Percentiles rank a stretch among this genome's conserved stretches.
Conservation (phyloP, 2,113 vertebrate species). For the Anas platyrhynchos region DNA sequence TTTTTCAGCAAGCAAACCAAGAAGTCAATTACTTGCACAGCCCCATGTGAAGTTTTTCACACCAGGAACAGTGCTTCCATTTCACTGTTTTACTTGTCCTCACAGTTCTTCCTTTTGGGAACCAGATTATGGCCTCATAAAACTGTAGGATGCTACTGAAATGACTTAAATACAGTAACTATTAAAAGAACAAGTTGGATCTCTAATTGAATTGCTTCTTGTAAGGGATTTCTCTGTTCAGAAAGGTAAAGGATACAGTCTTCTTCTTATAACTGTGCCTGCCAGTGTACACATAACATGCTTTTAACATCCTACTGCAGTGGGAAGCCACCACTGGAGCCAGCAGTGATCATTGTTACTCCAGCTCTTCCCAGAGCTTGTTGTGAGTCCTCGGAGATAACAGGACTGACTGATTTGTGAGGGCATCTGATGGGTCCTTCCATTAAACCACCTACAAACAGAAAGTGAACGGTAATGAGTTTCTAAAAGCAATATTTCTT, state of each 20-base stretch:
- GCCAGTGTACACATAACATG: neutral
- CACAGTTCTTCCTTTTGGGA: slow-evolving; percentile 65
- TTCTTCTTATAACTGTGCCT: neutral
- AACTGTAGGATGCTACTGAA: slow-evolving; percentile 52
- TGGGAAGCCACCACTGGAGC: neutral
- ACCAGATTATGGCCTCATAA: slow-evolving; percentile 68
- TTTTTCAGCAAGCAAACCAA: neutral
- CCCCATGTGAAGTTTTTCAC: neutral
- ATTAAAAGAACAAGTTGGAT: slow-evolving; percentile 60
- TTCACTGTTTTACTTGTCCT: slow-evolving; percentile 59
- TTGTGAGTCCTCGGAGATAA: neutral
- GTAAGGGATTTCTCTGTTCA: slow-evolving; percentile 58
- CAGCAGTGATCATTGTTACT: neutral
- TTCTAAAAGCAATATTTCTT: neutral
- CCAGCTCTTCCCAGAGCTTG: neutral
- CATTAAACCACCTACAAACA: neutral
- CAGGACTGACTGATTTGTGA: neutral
- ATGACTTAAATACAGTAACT: slow-evolving; percentile 71
- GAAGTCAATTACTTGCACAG: neutral
- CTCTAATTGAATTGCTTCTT: slow-evolving; percentile 69
- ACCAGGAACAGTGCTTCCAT: slow-evolving; percentile 28
- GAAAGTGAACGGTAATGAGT: neutral
- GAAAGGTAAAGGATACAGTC: slow-evolving; percentile 50
- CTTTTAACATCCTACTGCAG: neutral
- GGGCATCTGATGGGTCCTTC: neutral